Base-by-base conservation (phyloP, 1,140 invertebrate species). In the Thrips palmi region DNA sequence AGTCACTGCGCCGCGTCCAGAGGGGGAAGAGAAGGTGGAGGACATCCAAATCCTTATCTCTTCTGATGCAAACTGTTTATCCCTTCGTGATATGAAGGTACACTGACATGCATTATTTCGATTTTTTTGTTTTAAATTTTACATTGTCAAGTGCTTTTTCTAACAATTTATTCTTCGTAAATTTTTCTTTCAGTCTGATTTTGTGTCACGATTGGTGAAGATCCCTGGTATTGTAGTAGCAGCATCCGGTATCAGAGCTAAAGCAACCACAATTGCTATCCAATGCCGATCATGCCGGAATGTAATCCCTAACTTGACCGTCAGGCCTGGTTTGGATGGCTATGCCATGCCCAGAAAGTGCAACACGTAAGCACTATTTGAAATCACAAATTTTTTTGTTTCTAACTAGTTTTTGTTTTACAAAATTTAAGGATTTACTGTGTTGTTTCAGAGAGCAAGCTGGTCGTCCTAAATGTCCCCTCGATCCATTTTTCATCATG, bases 401-500 rank as follows among this genome's bases (percentile, higher is more conserved):
- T 23, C 15, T 12, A n/a, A n/a, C n/a, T n/a, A n/a, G n/a, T 31
- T 43, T 37, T 37, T 23, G 25, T 15, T 32, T 30, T 30, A 21
- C 39, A 34, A 39, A 22, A 40, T 46, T 35, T 36, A 27, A 27
- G 41, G 30, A 33, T 50, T 33, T n/a, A n/a, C n/a, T n/a, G 40
- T 58, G 46, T 57, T 58, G 45, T 58, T 53, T 22, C 54, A 87
- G 83, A 10, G 88, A 92, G 54, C 86, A 92, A 46, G 76, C 82
- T 43, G 86, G 83, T 39, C 62, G 78, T 33, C 72, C 76, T 5
- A 87, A 88, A 49, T 99, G 96, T 58, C 93, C 94, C 2, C 52
- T 98, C 17, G 96, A 99, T 65, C 96, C 96, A 3, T 99, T 87
- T 55, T 94, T 93, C 53, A 96, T 99, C 43, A 77, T 82, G 57